Conservation (phyloP, 2,888 invertebrate genomes). For the Ephialtes manifestator region DNA sequence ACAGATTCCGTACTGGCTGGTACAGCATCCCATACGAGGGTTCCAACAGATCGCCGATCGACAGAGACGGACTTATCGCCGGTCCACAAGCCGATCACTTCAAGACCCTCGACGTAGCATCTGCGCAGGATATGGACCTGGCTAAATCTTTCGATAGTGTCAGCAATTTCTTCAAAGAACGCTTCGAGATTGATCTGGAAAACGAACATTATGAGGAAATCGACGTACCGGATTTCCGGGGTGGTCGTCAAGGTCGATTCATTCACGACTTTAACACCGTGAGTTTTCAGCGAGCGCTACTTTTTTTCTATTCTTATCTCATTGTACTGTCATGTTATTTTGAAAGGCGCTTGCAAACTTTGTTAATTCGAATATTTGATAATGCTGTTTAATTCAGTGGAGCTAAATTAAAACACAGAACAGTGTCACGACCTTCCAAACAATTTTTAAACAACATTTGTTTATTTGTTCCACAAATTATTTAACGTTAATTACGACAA, state of each 20-base stretch:
- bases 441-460: too few relatives aligned
- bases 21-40: constrained; percentile 89
- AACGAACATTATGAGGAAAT: constrained; percentile 93
- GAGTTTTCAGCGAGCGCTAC: constrained; percentile 75
- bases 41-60: constrained; percentile 75
- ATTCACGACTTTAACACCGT: constrained; percentile 96
- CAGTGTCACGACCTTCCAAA: background rate
- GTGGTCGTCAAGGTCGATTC: constrained; percentile 94
- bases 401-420: too few relatives aligned
- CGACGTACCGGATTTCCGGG: constrained; percentile 93
- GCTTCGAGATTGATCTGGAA: constrained; percentile 92
- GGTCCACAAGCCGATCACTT: constrained; percentile 77
- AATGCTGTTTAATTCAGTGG: too few relatives aligned
- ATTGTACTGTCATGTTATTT: background rate
- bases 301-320: background rate
- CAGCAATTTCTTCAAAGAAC: constrained; percentile 90
- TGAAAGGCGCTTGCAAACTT: too few relatives aligned
- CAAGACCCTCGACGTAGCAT: constrained; percentile 73
- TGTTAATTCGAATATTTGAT: too few relatives aligned
- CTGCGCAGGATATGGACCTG: constrained; percentile 70
- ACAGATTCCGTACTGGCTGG: constrained; percentile 89
- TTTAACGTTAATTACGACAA: background rate
- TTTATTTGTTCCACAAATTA: too few relatives aligned
- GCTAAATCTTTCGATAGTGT: constrained; percentile 68
- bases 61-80: constrained; percentile 75